phyloP scores from a whole-genome alignment of 2,113 vertebrate genomes.

The Galeopterus variegatus region DNA sequence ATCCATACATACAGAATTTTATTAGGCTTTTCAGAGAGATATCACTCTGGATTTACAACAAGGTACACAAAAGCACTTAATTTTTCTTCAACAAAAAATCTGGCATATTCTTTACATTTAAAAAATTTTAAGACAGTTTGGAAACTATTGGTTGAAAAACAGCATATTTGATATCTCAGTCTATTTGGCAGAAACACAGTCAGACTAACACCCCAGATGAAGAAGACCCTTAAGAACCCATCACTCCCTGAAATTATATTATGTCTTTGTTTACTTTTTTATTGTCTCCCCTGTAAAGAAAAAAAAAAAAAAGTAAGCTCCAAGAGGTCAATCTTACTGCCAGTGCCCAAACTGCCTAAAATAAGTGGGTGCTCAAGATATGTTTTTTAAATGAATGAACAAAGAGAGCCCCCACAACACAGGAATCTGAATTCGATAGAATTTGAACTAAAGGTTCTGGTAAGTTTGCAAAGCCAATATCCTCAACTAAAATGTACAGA shows the following conservation, averaged over 20 bases:
- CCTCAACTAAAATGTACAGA: background rate
- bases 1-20: background rate
- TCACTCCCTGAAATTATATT: background rate
- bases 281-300: background rate
- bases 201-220: background rate
- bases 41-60: background rate
- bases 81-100: conserved; percentile 47
- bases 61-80: conserved; percentile 5
- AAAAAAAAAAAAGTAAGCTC: background rate
- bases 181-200: conserved; percentile 5
- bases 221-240: background rate
- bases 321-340: background rate
- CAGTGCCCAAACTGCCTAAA: background rate
- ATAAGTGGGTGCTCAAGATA: background rate
- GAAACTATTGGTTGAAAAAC: conserved; percentile 14
- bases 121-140: conserved; percentile 1
- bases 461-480: conserved; percentile 13
- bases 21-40: background rate
- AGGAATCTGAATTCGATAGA: background rate
- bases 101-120: conserved; percentile 10
- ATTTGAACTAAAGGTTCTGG: conserved; percentile 6
- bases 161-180: background rate
- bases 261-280: background rate
- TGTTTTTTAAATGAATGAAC: background rate
- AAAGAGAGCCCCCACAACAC: conserved; percentile 1